Conservation (phyloP, 2,888 invertebrate genomes). For the Podabrus alpinus region DNA sequence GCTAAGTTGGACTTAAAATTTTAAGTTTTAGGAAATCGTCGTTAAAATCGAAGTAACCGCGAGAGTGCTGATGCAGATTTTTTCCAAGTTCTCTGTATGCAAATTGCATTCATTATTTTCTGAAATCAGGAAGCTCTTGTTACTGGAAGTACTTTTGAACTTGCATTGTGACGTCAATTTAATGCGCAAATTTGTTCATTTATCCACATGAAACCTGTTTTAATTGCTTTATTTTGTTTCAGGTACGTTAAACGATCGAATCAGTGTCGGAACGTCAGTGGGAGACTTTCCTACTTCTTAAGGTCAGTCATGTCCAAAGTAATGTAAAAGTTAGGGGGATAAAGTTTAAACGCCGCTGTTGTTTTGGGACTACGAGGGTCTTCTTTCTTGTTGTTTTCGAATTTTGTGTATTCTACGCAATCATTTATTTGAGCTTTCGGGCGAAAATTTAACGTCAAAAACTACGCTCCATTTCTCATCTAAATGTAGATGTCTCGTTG, state of each 20-base stretch:
- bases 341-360: conserved; percentile 17
- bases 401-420: conserved; percentile 5
- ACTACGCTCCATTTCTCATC: conserved; percentile 13
- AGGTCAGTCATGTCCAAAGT: neutral
- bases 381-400: conserved; percentile 6
- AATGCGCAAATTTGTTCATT: conserved; percentile 5
- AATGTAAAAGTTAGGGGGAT: neutral
- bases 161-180: conserved; percentile 5
- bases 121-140: conserved; percentile 24
- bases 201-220: neutral
- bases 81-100: conserved; percentile 22
- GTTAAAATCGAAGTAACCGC: neutral
- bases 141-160: conserved; percentile 13
- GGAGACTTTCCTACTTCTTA: neutral
- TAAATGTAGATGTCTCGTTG: conserved; percentile 23
- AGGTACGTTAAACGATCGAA: neutral
- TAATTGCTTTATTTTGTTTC: neutral
- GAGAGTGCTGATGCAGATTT: conserved; percentile 14
- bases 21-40: neutral
- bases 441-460: conserved; percentile 18
- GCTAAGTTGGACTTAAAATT: neutral
- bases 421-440: conserved; percentile 21
- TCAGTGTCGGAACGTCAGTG: neutral
- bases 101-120: conserved; percentile 27
- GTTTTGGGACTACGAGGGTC: neutral